These are phyloP conservation scores for Pseudochaenichthys georgianus DNA, from an alignment of 2,797 vertebrate genomes.

Conservation along the genomic window DNA sequence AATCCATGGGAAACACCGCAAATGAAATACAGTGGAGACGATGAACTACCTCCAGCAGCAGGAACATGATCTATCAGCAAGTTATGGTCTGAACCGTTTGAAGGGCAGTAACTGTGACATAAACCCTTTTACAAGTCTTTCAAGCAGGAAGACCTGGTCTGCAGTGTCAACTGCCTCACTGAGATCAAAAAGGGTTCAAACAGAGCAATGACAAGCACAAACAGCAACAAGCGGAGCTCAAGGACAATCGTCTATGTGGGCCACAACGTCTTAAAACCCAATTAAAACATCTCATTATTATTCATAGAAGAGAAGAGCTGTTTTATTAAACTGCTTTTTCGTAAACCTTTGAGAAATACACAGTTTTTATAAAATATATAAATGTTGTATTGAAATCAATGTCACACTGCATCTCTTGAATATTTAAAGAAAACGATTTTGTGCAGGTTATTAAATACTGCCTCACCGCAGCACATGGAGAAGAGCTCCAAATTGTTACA, in stretches of 20 bases:
- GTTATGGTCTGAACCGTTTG: constrained; percentile 46
- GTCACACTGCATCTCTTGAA: constrained; percentile 1
- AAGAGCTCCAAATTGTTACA: constrained; percentile 32
- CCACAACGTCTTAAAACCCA: constrained; percentile 20
- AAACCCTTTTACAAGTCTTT: constrained; percentile 60
- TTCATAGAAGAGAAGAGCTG: constrained; percentile 39
- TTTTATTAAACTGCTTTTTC: constrained; percentile 14
- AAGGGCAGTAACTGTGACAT: constrained; percentile 62
- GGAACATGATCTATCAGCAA: constrained; percentile 42
- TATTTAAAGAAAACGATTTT: constrained; percentile 31
- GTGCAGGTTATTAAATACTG: constrained; percentile 39
- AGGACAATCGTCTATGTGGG: constrained; percentile 8
- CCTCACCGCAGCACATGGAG: constrained; percentile 13
- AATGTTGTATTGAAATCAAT: constrained; percentile 28
- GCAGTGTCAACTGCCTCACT: constrained; percentile 47
- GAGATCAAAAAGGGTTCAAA: constrained; percentile 66
- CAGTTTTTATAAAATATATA: constrained; percentile 8
- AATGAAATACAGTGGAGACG: constrained; percentile 23
- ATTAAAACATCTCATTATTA: constrained; percentile 47
- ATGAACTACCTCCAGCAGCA: constrained; percentile 19
- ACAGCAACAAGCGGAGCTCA: constrained; percentile 38
- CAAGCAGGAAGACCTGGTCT: constrained; percentile 55
- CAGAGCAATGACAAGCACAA: constrained; percentile 51
- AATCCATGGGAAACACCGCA: constrained; percentile 28
- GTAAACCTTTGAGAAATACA: constrained; percentile 12